These are phyloP conservation scores for Trypoxylus dichotomus DNA, from an alignment of 1,140 invertebrate species.

Conservation along the genomic window DNA sequence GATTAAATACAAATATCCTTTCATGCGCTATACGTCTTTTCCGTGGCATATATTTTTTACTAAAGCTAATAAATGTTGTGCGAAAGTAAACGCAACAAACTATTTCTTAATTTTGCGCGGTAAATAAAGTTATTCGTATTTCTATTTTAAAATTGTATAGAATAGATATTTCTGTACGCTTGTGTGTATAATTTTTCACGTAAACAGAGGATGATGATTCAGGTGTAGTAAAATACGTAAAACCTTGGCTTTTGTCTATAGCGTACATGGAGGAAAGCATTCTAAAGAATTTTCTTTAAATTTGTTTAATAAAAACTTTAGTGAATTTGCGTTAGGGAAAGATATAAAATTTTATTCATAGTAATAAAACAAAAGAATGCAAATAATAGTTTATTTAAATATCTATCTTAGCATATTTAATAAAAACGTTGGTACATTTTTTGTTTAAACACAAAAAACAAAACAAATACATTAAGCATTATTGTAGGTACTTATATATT, in stretches of 20 bases:
- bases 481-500: slow-evolving; percentile 7
- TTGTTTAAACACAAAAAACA: neutral
- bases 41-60: neutral
- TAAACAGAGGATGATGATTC: slow-evolving; percentile 3
- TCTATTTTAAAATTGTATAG: neutral
- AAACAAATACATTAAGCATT: slow-evolving; percentile 17
- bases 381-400: slow-evolving; percentile 5
- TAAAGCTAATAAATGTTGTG: neutral
- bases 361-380: neutral
- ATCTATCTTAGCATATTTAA: slow-evolving; percentile 11
- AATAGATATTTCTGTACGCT: neutral
- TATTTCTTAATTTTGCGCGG: neutral
- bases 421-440: slow-evolving; percentile 17
- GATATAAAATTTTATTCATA: neutral
- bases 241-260: neutral
- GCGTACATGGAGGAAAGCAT: no score
- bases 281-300: no score
- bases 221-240: neutral
- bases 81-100: neutral
- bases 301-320: no score
- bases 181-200: neutral
- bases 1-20: neutral
- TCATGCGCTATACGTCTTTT: neutral
- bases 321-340: no score
- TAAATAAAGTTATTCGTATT: neutral